Conservation (phyloP, 2,113 vertebrate species). For the Oryzias curvinotus region DNA sequence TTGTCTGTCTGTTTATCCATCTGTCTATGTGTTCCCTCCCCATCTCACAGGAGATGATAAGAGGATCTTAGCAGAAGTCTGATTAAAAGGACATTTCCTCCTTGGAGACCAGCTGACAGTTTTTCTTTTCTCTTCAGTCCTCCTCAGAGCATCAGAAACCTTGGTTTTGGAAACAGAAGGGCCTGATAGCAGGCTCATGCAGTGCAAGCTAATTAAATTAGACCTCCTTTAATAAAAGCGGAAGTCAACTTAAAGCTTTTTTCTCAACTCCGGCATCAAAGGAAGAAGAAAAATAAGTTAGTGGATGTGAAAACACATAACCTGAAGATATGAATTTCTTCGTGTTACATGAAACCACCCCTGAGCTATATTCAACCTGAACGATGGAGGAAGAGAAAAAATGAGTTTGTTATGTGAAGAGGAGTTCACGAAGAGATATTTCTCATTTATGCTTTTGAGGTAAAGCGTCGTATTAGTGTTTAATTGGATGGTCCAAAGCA, state of each 20-base stretch:
- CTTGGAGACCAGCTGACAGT: conserved; percentile 73
- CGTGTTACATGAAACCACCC: conserved; percentile 55
- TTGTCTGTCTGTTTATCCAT: conserved; percentile 56
- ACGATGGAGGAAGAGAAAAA: background rate
- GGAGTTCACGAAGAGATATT: conserved; percentile 27
- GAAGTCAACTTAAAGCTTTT: conserved; percentile 75
- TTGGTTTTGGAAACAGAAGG: conserved; percentile 69
- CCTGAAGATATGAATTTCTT: conserved; percentile 74
- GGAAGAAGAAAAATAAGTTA: conserved; percentile 52
- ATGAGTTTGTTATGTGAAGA: conserved; percentile 41
- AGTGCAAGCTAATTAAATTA: conserved; percentile 81
- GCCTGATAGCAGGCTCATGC: conserved; percentile 63
- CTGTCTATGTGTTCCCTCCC: conserved; percentile 46
- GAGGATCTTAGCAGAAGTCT: conserved; percentile 75
- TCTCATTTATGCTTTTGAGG: conserved; percentile 1
- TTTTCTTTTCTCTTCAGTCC: conserved; percentile 54
- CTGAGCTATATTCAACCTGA: conserved; percentile 48
- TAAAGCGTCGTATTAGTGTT: conserved; percentile 30
- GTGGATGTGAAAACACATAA: conserved; percentile 64
- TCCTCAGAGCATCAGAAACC: conserved; percentile 75
- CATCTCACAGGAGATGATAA: conserved; percentile 71
- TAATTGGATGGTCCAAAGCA: background rate
- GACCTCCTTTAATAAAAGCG: conserved; percentile 78
- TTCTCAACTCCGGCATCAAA: conserved; percentile 78
- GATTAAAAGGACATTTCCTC: conserved; percentile 82